Base-by-base conservation (phyloP, 1,140 invertebrate species). In the Hetaerina americana region DNA sequence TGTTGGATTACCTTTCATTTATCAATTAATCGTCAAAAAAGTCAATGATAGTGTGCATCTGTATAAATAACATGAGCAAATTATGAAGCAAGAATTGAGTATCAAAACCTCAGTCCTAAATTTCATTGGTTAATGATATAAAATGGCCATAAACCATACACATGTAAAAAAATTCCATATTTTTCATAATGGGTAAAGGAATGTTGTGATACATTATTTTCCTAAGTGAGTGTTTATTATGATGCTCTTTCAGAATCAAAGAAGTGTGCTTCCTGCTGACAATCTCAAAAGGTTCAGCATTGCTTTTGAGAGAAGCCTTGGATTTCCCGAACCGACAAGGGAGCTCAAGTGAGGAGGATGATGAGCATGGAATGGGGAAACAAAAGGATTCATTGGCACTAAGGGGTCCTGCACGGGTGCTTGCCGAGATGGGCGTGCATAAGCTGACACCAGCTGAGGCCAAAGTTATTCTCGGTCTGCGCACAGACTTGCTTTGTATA, bases 251-350 rank as follows among this genome's bases (percentile, higher is more conserved):
- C 78, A 95, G 93, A 75, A 83, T 94, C 26, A 86, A 90, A 75
- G 93, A 96, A 79, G 86, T 90, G 0, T 90, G 89, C 76, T 87
- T 85, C 75, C 81, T 96, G 22, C 80, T 96, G 27, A 93, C 89
- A 74, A 80, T 95, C 74, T 84, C 88, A 24, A 84, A 87, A 74
- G 92, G 92, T 5, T 91, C 90, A 40, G 91, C 91, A 0, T 83
- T 92, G 70, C 82, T 93, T 5, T 81, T 94, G 26, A 82, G 88
- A 18, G 88, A 92, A 77, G 86, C 87, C 5, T 75, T 92, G 18
- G 40, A 57, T 57, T 57, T 57, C 40, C 40, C 40, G 15, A n/a
- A 18, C 10, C 15, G 40, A 57, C 40, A 82, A 84, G 70, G 68
- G 31, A 22, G 69, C 68, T 72, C 71, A 49, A 25, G 68, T 3